These are phyloP conservation scores for Atta texana DNA, from an alignment of 1,140 invertebrate species.

Conservation along the genomic window DNA sequence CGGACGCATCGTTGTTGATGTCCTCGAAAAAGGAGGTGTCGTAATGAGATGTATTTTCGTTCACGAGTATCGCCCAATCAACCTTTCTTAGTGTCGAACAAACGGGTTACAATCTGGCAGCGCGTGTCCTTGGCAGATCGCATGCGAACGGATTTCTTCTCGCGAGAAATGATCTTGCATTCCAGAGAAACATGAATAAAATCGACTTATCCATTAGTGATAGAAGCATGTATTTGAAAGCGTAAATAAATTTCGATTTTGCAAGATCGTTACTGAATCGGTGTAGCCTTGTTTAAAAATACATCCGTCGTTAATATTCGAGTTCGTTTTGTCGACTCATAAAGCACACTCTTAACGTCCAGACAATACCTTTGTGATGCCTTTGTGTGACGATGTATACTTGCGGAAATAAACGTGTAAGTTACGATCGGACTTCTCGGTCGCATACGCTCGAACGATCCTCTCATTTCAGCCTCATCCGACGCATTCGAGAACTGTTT, in stretches of 20 bases:
- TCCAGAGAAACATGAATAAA: neutral
- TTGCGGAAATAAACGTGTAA: slow-evolving; percentile 70
- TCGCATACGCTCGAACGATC: neutral
- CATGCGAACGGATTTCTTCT: neutral
- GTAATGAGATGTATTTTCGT: slow-evolving; percentile 58
- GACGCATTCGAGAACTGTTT: slow-evolving; percentile 58
- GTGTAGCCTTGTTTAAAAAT: slow-evolving; percentile 40
- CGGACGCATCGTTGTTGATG: slow-evolving; percentile 31
- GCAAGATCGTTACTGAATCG: neutral
- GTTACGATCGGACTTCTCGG: slow-evolving; percentile 52
- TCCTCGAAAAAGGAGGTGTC: slow-evolving; percentile 44
- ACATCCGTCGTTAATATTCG: slow-evolving; percentile 67
- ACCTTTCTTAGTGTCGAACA: slow-evolving; percentile 38
- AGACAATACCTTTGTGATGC: slow-evolving; percentile 44
- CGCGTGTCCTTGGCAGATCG: slow-evolving; percentile 6
- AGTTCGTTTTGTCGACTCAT: slow-evolving; percentile 60
- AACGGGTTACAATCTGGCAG: slow-evolving; percentile 17
- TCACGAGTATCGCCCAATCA: slow-evolving; percentile 12
- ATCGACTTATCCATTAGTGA: neutral
- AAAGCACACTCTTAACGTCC: slow-evolving; percentile 70
- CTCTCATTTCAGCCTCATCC: slow-evolving; percentile 52
- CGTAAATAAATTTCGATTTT: slow-evolving; percentile 23
- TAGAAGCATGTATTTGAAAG: neutral
- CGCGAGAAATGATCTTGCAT: neutral
- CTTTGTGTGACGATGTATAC: slow-evolving; percentile 52